Evolutionary conservation across 2,888 invertebrate genomes (phyloP), one percentile per base, ranked within the genome.

Genomic region (Celastrina argiolus): DNA sequence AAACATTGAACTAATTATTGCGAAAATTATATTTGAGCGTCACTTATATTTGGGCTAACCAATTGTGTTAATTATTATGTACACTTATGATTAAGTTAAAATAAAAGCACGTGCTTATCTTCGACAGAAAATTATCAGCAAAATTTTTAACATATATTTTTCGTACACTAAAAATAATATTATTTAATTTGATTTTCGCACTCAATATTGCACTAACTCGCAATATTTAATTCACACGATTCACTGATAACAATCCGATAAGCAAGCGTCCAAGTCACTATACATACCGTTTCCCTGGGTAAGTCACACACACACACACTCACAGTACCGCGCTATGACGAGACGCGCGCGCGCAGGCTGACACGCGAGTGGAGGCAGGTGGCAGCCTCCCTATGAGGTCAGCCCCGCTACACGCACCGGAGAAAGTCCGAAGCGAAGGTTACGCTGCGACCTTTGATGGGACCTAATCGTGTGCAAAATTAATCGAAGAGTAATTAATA

Each of bases 321-420:
- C 65, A 42, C 58, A 31, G 12, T 7, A 16, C 58, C 26, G 74
- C 79, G 75, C 77, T 81, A 84, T 87, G 85, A 81, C 85, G 78
- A 78, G 85, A 87, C 88, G 87, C 88, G 80, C 86, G 83, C 87
- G 85, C 77, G 51, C 82, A 78, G 77, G 78, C 76, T 75, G 74
- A 81, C 74, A 85, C 83, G 88, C 90, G 88, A 91, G 90, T 90
- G 89, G 82, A 79, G 81, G 83, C 90, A 90, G 90, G 90, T 89
- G 90, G 78, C 86, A 83, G 82, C 84, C 85, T 89, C 90, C 88
- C 89, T 87, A 89, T 88, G 90, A 88, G 90, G 90, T 88, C 81
- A 84, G 78, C 82, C 83, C 84, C 81, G 84, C 81, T 83, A 78
- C 74, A 74, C 73, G 78, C 85, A 82, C 86, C 82, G 80, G 90